Conservation (phyloP, 2,888 invertebrate species). For the Andrena bicolor region DNA sequence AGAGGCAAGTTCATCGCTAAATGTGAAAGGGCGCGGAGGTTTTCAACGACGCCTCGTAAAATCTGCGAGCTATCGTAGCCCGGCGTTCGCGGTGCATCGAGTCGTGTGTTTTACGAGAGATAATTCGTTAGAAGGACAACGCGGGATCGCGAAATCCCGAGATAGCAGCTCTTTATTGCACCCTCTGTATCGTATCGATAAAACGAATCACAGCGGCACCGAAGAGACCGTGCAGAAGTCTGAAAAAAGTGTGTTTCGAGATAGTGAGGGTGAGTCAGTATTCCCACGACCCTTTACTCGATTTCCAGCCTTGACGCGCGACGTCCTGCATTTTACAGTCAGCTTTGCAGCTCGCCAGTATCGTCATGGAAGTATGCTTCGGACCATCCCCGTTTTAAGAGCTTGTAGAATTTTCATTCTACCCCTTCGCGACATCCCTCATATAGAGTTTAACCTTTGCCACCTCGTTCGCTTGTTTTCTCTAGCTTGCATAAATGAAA, state of each 20-base stretch:
- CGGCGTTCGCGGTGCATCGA: conserved; percentile 35
- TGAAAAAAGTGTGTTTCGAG: not conserved
- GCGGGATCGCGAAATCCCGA: conserved; percentile 12
- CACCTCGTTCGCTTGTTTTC: no score
- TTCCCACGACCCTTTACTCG: conserved; percentile 17
- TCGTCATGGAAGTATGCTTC: not conserved
- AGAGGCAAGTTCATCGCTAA: conserved; percentile 1
- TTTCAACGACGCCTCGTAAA: conserved; percentile 34
- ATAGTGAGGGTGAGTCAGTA: not conserved
- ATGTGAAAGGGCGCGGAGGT: not conserved
- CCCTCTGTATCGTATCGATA: conserved; percentile 38
- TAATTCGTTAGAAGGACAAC: conserved; percentile 50
- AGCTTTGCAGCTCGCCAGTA: not conserved
- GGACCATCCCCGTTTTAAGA: no score
- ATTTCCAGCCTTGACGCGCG: conserved; percentile 19
- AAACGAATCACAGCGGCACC: conserved; percentile 42
- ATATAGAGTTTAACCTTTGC: no score
- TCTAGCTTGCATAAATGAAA: not conserved
- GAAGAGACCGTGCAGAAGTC: conserved; percentile 14
- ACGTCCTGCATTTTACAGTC: conserved; percentile 23
- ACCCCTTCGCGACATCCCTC: no score
- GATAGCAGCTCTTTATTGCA: conserved; percentile 6
- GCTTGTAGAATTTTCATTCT: no score
- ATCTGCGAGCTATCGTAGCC: conserved; percentile 10
- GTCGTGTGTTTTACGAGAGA: conserved; percentile 49